Percentiles rank a stretch among this genome's conserved stretches.
Conservation (phyloP, 2,113 vertebrate species). For the Redunca redunca region DNA sequence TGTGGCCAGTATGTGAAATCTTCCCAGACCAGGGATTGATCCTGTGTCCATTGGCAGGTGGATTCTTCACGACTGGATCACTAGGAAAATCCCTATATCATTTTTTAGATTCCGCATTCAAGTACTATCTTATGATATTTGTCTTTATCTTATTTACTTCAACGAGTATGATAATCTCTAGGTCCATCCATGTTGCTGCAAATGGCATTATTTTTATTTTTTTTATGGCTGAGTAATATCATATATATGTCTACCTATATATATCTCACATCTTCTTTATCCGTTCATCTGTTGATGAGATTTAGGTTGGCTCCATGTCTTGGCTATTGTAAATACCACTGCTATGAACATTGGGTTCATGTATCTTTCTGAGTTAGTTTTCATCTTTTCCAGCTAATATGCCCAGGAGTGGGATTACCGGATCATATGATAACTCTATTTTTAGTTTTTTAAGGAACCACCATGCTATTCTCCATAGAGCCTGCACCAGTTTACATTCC, state of each 20-base stretch:
- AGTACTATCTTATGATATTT: background rate
- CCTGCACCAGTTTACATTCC: background rate
- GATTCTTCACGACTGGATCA: background rate
- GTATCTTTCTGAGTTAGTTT: background rate
- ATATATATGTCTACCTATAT: background rate
- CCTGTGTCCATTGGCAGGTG: background rate
- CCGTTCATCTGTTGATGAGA: background rate
- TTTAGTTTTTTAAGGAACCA: background rate
- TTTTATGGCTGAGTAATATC: background rate
- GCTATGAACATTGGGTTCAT: background rate
- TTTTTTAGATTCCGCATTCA: background rate
- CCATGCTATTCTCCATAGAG: background rate
- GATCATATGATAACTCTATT: background rate
- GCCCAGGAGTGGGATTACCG: background rate
- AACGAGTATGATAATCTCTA: background rate
- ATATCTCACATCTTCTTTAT: background rate
- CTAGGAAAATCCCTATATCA: background rate
- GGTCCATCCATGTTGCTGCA: background rate
- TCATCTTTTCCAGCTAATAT: background rate
- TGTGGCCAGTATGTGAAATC: background rate
- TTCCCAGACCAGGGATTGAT: background rate
- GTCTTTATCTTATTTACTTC: background rate
- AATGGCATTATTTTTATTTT: background rate
- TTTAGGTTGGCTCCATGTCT: background rate
- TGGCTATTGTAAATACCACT: background rate